These are phyloP conservation scores for Synanthedon tipuliformis DNA, from an alignment of 2,888 invertebrate genomes.

Conservation along the genomic window DNA sequence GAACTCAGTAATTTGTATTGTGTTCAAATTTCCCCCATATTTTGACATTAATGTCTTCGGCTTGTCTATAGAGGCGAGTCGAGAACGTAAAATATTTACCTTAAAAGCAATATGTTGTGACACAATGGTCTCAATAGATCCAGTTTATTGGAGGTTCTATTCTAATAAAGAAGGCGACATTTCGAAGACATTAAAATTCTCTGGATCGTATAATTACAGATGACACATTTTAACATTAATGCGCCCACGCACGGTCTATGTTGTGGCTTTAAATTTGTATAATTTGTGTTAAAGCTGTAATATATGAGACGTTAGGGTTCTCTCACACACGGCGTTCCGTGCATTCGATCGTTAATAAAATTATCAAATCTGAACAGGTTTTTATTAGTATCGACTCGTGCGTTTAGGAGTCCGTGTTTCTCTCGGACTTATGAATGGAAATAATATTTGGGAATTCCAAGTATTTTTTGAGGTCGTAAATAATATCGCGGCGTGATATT, in stretches of 20 bases:
- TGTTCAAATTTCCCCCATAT: slow-evolving; percentile 13
- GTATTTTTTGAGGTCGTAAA: slow-evolving; percentile 66
- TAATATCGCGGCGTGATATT: slow-evolving; percentile 67
- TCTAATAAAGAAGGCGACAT: slow-evolving; percentile 64
- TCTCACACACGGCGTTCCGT: slow-evolving; percentile 52
- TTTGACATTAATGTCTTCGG: slow-evolving; percentile 8
- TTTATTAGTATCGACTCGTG: slow-evolving; percentile 52
- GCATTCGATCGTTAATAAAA: slow-evolving; percentile 68
- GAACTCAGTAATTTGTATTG: slow-evolving; percentile 13
- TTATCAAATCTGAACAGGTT: slow-evolving; percentile 70
- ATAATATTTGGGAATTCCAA: slow-evolving; percentile 66
- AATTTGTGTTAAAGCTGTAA: slow-evolving; percentile 70
- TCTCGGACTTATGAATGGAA: slow-evolving; percentile 64
- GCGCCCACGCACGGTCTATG: slow-evolving; percentile 62
- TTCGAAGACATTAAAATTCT: slow-evolving; percentile 65
- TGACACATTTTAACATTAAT: slow-evolving; percentile 68
- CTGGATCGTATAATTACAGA: slow-evolving; percentile 65
- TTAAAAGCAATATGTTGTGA: slow-evolving; percentile 45
- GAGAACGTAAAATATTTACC: slow-evolving; percentile 21
- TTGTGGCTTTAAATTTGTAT: slow-evolving; percentile 67
- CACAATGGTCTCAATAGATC: slow-evolving; percentile 46
- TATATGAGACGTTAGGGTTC: slow-evolving; percentile 62
- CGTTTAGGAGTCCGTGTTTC: slow-evolving; percentile 46
- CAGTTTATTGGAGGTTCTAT: slow-evolving; percentile 53
- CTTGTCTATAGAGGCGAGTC: slow-evolving; percentile 5